Base-by-base conservation (phyloP, 2,888 invertebrate genomes). In the Drosophila putrida region DNA sequence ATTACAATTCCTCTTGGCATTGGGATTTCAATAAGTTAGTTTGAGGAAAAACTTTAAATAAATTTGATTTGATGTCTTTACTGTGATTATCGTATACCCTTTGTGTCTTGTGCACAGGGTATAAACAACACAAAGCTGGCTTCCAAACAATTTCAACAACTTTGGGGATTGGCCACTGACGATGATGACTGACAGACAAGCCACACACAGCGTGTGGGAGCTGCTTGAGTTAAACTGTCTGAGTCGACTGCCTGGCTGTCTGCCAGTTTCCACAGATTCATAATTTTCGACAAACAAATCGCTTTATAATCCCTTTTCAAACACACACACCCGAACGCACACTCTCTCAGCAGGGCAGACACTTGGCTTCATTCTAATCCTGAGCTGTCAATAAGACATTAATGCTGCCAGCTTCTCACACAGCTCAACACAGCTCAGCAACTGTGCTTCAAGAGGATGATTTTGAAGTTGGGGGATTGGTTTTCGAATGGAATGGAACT, bases 301-400 rank as follows among this genome's bases (percentile, higher is more conserved):
- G 83, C 87, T 87, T 87, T 83, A 83, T 83, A 83, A 83, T 87
- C 83, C 83, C 83, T 80, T 87, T 87, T 80, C 84, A 82, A 83
- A 87, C 80, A 78, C 68, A 74, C 70, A 61, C 36, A 39, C 50
- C 39, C 44, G 43, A 33, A 39, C 25, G 47, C 33, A 27, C 33
- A 9, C 38, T 49, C 35, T 25, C 15, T 9, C 6, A 25, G 4
- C 49, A n/a, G 39, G 50, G 28, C 78, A 71, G 74, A 57, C 80
- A 81, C 87, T 83, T 80, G 87, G 73, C 75, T 84, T 80, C 73
- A 73, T 70, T 84, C 82, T 83, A 83, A 83, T 83, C 83, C 87
- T 66, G 63, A 82, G 83, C 83, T 87, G 83, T 83, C 83, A 83
- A 83, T 83, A 87, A 83, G 83, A 83, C 84, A 87, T 83, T 83